phyloP scores from a whole-genome alignment of 1,140 invertebrate genomes.

The Drosophila nasuta region DNA sequence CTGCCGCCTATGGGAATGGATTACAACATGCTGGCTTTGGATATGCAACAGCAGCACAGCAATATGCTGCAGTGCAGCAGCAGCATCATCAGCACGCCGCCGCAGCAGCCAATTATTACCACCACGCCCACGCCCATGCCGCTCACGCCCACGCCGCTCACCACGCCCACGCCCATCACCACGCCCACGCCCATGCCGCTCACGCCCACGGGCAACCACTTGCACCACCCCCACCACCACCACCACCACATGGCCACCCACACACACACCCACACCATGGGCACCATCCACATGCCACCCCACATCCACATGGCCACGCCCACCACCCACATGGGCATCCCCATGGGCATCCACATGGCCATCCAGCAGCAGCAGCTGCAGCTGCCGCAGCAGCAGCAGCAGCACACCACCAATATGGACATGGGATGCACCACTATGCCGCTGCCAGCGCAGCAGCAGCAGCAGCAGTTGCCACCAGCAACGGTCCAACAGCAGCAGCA shows the following conservation, averaged over 20 bases:
- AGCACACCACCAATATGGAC: conserved; percentile 67
- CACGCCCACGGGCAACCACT: too few species aligned
- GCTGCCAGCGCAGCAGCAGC: conserved; percentile 28
- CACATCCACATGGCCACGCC: conserved; percentile 11
- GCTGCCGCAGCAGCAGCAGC: neutral
- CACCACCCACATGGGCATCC: conserved; percentile 9
- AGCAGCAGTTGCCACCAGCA: conserved; percentile 17
- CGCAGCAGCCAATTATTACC: conserved; percentile 72
- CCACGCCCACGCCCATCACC: too few species aligned
- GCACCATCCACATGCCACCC: conserved; percentile 2
- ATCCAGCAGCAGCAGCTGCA: conserved; percentile 4
- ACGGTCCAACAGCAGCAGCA: conserved; percentile 16
- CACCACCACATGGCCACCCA: conserved; percentile 31
- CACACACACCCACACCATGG: conserved; percentile 5
- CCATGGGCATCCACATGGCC: conserved; percentile 16
- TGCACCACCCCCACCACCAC: conserved; percentile 13
- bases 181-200: too few species aligned
- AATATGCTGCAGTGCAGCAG: conserved; percentile 77
- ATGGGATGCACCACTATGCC: conserved; percentile 73
- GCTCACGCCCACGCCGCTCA: too few species aligned
- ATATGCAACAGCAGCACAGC: conserved; percentile 80
- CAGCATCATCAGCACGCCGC: conserved; percentile 61
- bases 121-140: conserved; percentile 40
- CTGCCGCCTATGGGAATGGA: conserved; percentile 79
- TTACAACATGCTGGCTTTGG: conserved; percentile 84